A percentile compares a stretch with the other conserved stretches of the same genome.
phyloP scores from a whole-genome alignment of 64 coral and sea anemone species.

The Porites lutea region DNA sequence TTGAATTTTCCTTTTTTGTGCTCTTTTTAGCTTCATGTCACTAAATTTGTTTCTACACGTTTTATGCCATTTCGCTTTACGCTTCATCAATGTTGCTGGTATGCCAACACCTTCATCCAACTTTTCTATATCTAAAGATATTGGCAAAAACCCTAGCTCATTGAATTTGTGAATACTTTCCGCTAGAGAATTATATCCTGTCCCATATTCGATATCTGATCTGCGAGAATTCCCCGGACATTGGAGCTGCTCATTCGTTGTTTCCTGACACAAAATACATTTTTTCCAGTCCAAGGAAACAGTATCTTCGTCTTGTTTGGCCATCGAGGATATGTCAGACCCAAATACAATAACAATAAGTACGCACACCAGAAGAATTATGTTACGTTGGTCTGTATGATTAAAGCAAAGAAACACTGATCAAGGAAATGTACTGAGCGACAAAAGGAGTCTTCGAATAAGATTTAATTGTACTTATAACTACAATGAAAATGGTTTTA shows the following conservation, averaged over 20 bases:
- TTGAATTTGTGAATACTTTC: constrained; percentile 32
- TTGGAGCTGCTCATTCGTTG: background rate
- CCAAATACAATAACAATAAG: constrained; percentile 11
- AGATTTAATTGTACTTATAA: too few relatives aligned
- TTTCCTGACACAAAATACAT: constrained; percentile 65
- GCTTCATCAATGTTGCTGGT: constrained; percentile 19
- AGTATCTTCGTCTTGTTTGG: background rate
- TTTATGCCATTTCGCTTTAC: constrained; percentile 53
- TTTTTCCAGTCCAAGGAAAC: constrained; percentile 22
- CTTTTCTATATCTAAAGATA: constrained; percentile 29
- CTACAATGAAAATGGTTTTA: too few relatives aligned
- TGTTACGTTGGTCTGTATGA: background rate
- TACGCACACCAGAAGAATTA: background rate
- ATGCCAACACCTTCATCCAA: constrained; percentile 35
- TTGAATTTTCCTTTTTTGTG: constrained; percentile 24
- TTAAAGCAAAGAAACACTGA: background rate
- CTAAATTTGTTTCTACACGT: constrained; percentile 38
- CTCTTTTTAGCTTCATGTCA: constrained; percentile 52
- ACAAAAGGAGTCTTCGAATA: too few relatives aligned
- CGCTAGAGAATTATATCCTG: constrained; percentile 8
- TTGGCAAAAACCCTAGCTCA: constrained; percentile 9
- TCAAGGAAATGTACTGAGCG: too few relatives aligned
- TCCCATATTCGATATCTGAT: constrained; percentile 1
- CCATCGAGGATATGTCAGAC: background rate
- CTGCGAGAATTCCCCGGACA: constrained; percentile 20